Evolutionary conservation across 2,113 vertebrate genomes (phyloP).

Genomic region (Mus spicilegus): DNA sequence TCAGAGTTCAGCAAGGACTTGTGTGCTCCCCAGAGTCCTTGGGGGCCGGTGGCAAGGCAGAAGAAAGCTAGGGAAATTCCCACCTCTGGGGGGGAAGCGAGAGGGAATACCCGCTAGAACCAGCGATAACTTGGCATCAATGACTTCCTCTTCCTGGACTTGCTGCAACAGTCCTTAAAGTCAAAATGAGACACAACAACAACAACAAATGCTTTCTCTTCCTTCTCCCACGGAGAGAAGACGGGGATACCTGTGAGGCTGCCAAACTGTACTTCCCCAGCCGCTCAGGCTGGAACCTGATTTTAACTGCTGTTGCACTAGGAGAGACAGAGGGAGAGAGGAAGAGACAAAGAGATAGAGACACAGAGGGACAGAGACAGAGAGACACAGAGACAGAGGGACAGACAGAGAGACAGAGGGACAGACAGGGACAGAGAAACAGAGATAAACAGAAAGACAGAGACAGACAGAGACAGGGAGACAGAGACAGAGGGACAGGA

Average conservation of each 20-base stretch:
- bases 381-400: background rate
- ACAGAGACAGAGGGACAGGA: background rate
- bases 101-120: conserved; percentile 84
- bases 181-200: conserved; percentile 65
- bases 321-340: background rate
- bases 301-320: conserved; percentile 76
- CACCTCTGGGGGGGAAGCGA: conserved; percentile 61
- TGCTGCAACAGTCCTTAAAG: conserved; percentile 81
- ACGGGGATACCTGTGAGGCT: conserved; percentile 81
- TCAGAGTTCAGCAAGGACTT: conserved; percentile 56
- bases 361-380: background rate
- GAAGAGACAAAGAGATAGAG: background rate
- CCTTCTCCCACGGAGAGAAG: conserved; percentile 83
- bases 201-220: conserved; percentile 60
- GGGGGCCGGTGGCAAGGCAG: background rate
- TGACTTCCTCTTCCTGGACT: conserved; percentile 86
- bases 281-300: conserved; percentile 86
- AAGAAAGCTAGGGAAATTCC: conserved; percentile 84
- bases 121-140: conserved; percentile 85
- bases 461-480: background rate
- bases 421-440: background rate
- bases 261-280: conserved; percentile 83
- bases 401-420: background rate
- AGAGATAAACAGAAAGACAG: background rate
- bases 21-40: conserved; percentile 30